Conservation (phyloP, 1,140 invertebrate genomes). For the Sitophilus oryzae region DNA sequence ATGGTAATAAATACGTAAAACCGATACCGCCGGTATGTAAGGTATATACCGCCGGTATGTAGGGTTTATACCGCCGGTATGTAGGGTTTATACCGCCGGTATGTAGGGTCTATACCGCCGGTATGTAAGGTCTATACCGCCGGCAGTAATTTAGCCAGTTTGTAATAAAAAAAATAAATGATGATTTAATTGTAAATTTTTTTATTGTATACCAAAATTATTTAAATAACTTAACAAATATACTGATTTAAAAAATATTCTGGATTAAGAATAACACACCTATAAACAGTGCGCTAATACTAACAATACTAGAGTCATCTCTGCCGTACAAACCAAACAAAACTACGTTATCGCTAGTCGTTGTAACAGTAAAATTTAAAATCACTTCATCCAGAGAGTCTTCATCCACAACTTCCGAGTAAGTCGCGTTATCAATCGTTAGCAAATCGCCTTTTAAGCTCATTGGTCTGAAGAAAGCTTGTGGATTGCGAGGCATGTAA, state of each 20-base stretch:
- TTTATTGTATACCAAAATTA: no score
- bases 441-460: slow-evolving; percentile 17
- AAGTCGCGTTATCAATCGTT: slow-evolving; percentile 21
- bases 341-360: slow-evolving; percentile 13
- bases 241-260: slow-evolving; percentile 1
- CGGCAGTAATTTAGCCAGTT: no score
- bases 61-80: no score
- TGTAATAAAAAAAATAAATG: no score
- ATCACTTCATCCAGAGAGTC: slow-evolving; percentile 5
- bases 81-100: no score
- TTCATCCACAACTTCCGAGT: slow-evolving; percentile 5
- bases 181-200: no score
- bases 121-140: no score
- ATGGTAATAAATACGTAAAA: no score
- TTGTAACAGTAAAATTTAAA: slow-evolving; percentile 15
- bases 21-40: no score
- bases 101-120: no score
- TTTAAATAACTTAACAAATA: no score
- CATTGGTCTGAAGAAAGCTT: slow-evolving; percentile 23
- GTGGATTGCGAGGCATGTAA: not conserved
- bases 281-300: slow-evolving; percentile 1
- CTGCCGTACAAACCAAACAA: slow-evolving; percentile 25
- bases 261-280: slow-evolving; percentile 1
- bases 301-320: slow-evolving; percentile 5
- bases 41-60: no score